Conservation (phyloP, 2,797 vertebrate genomes). For the Podargus strigoides region DNA sequence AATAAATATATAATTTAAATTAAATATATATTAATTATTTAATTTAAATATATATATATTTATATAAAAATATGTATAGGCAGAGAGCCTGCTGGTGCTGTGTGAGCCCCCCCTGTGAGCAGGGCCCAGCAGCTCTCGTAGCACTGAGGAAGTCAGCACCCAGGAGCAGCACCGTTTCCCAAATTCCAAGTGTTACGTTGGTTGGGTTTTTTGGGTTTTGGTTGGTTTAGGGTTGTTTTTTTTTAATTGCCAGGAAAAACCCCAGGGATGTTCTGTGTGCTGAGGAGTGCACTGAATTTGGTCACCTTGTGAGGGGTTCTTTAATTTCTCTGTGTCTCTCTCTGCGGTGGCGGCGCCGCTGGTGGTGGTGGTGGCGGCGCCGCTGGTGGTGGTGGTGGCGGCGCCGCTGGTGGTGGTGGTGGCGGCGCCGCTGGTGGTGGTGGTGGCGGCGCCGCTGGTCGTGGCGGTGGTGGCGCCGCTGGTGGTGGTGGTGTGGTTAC, state of each 20-base stretch:
- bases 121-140: not conserved
- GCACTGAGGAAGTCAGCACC: not conserved
- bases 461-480: not conserved
- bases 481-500: not conserved
- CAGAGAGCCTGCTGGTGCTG: not conserved
- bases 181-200: conserved; percentile 11
- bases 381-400: not conserved
- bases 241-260: not conserved
- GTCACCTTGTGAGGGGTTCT: not conserved
- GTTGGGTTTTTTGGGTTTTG: not conserved
- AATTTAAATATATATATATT: not conserved
- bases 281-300: not conserved
- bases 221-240: not conserved
- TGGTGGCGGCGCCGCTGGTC: not conserved
- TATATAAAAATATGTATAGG: too few relatives aligned
- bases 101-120: not conserved
- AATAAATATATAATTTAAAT: too few relatives aligned
- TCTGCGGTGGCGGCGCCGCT: not conserved
- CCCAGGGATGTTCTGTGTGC: too few relatives aligned
- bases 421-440: not conserved
- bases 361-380: not conserved
- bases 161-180: not conserved
- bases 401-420: not conserved
- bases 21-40: too few relatives aligned
- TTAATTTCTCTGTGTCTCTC: not conserved